Percentiles rank a stretch among this genome's conserved stretches.
These are phyloP conservation scores for Sprattus sprattus DNA, from an alignment of 2,113 vertebrate species.

Conservation along the genomic window DNA sequence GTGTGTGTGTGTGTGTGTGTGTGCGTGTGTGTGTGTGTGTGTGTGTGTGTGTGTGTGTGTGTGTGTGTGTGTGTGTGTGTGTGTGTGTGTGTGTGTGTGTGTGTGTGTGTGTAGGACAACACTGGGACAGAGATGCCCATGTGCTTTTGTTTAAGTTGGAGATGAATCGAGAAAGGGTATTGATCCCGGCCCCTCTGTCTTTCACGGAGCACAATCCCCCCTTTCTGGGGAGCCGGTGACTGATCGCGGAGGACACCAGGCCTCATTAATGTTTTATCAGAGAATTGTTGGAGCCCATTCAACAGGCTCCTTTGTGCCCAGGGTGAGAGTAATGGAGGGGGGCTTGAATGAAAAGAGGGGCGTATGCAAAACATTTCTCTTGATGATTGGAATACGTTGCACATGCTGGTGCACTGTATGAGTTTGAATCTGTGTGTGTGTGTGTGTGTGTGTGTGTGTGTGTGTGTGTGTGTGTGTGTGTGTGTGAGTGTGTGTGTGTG, in stretches of 20 bases:
- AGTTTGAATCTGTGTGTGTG: not conserved
- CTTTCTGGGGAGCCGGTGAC: not conserved
- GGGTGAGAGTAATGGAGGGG: not conserved
- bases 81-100: no score
- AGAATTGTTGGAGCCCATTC: slow-evolving; percentile 63
- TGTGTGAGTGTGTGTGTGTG: not conserved
- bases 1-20: not conserved
- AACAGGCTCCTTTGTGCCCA: slow-evolving; percentile 63
- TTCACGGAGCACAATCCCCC: slow-evolving; percentile 48
- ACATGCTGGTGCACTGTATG: not conserved
- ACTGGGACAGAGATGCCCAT: slow-evolving; percentile 40
- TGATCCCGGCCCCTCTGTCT: slow-evolving; percentile 47
- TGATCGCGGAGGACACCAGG: slow-evolving; percentile 49
- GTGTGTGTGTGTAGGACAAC: not conserved
- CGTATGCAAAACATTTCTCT: slow-evolving; percentile 11
- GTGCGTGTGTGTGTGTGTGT: not conserved
- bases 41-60: not conserved
- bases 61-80: not conserved
- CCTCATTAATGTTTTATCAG: slow-evolving; percentile 73
- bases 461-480: not conserved
- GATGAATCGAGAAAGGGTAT: slow-evolving; percentile 53
- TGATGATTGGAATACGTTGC: slow-evolving; percentile 15
- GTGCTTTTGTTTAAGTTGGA: slow-evolving; percentile 43
- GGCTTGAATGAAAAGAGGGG: not conserved
- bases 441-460: not conserved